phyloP scores from a whole-genome alignment of 2,888 invertebrate genomes.

The Eumacrocentrus americanus region DNA sequence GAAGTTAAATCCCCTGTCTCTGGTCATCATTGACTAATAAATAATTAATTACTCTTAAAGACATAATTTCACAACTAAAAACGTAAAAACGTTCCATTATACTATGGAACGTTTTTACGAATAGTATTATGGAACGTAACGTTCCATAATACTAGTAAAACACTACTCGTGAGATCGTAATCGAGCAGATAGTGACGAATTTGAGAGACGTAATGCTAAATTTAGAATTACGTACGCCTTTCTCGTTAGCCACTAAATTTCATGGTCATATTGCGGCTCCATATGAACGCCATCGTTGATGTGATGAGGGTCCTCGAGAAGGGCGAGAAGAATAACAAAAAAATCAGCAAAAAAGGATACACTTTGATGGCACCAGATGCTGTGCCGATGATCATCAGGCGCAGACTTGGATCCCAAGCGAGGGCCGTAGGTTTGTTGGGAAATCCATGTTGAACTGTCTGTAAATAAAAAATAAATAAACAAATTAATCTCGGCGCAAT shows the following conservation, averaged over 20 bases:
- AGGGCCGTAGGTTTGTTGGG: conserved; percentile 94
- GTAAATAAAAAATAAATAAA: conserved; percentile 51
- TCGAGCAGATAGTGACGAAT: too few species aligned
- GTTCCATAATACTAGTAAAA: too few species aligned
- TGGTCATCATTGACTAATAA: too few species aligned
- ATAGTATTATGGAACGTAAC: too few species aligned
- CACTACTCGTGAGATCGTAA: not conserved
- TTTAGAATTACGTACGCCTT: conserved; percentile 7
- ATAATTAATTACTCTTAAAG: too few species aligned
- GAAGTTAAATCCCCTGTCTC: too few species aligned
- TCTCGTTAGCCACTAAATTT: conserved; percentile 3
- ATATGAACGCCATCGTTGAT: not conserved
- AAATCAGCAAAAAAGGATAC: conserved; percentile 64
- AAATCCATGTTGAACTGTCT: conserved; percentile 97
- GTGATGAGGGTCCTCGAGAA: conserved; percentile 10
- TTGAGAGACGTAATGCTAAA: conserved; percentile 8
- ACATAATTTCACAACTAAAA: too few species aligned
- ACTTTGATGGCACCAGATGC: conserved; percentile 88
- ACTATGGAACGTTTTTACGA: too few species aligned
- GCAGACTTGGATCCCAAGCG: conserved; percentile 89
- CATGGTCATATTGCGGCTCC: not conserved
- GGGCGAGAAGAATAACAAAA: conserved; percentile 23
- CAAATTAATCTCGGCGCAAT: too few species aligned
- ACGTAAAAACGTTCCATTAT: too few species aligned
- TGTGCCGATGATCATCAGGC: conserved; percentile 92